A percentile compares a stretch with the other conserved stretches of the same genome.
Evolutionary conservation across 2,113 vertebrate species (phyloP).

Genomic region (Cariama cristata): DNA sequence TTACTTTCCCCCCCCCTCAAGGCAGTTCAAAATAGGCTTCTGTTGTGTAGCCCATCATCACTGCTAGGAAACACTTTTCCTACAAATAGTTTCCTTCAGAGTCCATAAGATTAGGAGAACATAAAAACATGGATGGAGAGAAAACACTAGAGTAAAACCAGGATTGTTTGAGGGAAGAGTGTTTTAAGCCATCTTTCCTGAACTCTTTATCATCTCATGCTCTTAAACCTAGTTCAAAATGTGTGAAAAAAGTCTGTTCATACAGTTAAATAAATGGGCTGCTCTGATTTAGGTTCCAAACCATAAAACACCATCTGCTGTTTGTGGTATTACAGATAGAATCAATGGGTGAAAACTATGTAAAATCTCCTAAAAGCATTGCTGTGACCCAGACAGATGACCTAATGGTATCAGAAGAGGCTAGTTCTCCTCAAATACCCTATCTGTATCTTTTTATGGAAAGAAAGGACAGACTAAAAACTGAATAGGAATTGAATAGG

Average conservation of each 20-base stretch:
- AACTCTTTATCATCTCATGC: neutral
- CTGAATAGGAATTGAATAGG: neutral
- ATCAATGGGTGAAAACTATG: neutral
- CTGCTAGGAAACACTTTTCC: neutral
- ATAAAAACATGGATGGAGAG: neutral
- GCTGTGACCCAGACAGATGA: neutral
- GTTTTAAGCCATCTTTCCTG: neutral
- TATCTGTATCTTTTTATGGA: neutral
- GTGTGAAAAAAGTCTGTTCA: neutral
- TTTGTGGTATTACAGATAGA: neutral
- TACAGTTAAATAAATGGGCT: neutral
- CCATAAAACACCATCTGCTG: neutral
- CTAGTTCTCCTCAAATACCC: neutral
- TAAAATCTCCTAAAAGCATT: neutral
- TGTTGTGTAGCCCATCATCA: neutral
- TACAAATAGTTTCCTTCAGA: neutral
- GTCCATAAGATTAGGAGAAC: neutral
- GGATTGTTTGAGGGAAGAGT: neutral
- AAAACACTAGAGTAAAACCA: neutral
- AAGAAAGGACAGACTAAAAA: neutral
- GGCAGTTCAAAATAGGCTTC: neutral
- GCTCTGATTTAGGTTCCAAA: neutral
- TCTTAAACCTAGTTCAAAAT: neutral
- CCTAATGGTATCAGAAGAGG: neutral
- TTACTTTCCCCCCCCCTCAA: rapidly evolving